Evolutionary conservation across 2,888 invertebrate species (phyloP).

Genomic region (Lathronympha strigana): DNA sequence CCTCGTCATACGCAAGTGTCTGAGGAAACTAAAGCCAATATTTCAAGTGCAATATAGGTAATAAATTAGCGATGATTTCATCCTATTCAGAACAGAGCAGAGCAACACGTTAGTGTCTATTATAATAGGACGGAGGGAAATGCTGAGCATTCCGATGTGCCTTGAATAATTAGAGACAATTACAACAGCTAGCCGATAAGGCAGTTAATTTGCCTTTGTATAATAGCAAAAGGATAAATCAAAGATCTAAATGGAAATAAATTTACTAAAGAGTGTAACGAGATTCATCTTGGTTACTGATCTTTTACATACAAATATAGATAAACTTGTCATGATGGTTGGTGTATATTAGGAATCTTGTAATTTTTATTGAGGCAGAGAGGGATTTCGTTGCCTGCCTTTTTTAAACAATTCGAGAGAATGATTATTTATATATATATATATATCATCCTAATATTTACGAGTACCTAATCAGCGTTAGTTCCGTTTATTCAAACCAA

Average conservation of each 20-base stretch:
- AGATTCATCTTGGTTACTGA: too few relatives aligned
- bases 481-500: too few relatives aligned
- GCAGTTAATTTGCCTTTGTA: neutral
- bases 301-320: too few relatives aligned
- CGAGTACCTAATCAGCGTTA: neutral
- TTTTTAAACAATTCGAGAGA: too few relatives aligned
- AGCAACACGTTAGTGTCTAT: slow-evolving; percentile 10
- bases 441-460: neutral
- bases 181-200: neutral
- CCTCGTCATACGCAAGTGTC: neutral
- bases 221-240: neutral
- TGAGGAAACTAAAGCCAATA: neutral
- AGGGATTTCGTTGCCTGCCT: too few relatives aligned
- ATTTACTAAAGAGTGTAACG: too few relatives aligned
- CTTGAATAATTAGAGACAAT: slow-evolving; percentile 12
- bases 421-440: too few relatives aligned
- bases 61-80: slow-evolving; percentile 57
- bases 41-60: slow-evolving; percentile 33
- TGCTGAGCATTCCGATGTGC: slow-evolving; percentile 23
- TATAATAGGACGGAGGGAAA: slow-evolving; percentile 23
- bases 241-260: neutral
- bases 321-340: too few relatives aligned
- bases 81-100: slow-evolving; percentile 9
- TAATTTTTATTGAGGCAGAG: too few relatives aligned
- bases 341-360: too few relatives aligned